Evolutionary conservation across 2,888 invertebrate species (phyloP).

Genomic region (Mesorhabditis belari): DNA sequence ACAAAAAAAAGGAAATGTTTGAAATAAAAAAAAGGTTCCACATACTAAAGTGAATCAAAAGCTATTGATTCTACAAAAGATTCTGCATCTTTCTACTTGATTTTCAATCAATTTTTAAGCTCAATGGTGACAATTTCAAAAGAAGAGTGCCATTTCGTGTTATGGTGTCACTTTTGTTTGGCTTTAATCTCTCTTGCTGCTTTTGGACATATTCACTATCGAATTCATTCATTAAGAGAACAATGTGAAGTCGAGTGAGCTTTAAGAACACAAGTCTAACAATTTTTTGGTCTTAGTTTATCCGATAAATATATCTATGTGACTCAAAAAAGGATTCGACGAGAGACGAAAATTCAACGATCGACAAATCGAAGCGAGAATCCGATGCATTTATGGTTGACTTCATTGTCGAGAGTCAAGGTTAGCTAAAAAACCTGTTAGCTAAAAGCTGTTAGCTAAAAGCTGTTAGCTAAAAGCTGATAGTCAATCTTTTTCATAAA

Average conservation of each 20-base stretch:
- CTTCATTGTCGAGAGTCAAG: conserved; percentile 32
- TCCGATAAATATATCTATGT: not conserved
- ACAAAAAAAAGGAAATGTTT: too few relatives aligned
- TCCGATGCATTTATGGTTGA: conserved; percentile 23
- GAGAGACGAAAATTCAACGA: not conserved
- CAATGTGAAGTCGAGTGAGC: not conserved
- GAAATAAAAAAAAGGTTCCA: too few relatives aligned
- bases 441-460: not conserved
- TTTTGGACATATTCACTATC: not conserved
- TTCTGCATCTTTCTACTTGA: too few relatives aligned
- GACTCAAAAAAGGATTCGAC: not conserved
- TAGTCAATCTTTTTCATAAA: not conserved
- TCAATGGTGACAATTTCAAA: too few relatives aligned
- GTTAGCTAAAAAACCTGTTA: conserved; percentile 1
- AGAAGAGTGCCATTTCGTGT: not conserved
- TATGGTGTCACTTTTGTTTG: not conserved
- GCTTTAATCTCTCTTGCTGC: not conserved
- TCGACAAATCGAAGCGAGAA: not conserved
- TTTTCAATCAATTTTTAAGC: too few relatives aligned
- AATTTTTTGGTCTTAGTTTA: not conserved
- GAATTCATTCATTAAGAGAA: not conserved
- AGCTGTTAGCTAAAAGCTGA: not conserved
- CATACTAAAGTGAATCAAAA: too few relatives aligned
- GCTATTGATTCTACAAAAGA: too few relatives aligned
- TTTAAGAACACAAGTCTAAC: not conserved